Base-by-base conservation (phyloP, 2,888 invertebrate species). In the Hipparchia semele region DNA sequence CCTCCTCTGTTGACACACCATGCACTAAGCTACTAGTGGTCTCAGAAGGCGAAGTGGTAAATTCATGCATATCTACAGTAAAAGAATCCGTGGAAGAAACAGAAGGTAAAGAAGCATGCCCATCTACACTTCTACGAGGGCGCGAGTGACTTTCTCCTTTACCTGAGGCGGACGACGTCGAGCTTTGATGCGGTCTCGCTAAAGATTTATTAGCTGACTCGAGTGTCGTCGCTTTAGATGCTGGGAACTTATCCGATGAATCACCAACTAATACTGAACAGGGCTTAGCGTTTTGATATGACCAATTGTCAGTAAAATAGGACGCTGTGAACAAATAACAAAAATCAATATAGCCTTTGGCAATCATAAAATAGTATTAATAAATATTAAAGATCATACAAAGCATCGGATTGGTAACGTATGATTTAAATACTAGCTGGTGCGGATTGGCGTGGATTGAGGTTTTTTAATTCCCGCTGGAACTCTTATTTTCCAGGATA, bases 241-340 rank as follows among this genome's bases (percentile, higher is more conserved):
- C 95, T 78, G 95, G 93, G 76, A 95, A 94, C 80, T 96, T 94
- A 89, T 96, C 96, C 77, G 96, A 92, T 83, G 96, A 96, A 87
- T 97, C 97, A 81, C 96, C 97, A 81, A 98, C 97, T 86, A 97
- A 94, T 82, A 98, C 97, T 85, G 97, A 96, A 94, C 98, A 98
- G 75, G 97, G 96, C 88, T 96, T 97, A 79, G 97, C 95, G 83
- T 96, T 96, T 90, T 96, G 96, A 94, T 97, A 97, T 89, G 97
- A 96, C 96, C 97, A 97, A 91, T 97, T 97, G 68, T 80, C 81
- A 83, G 97, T 95, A 82, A 97, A 95, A 91, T 97, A 97, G 83
- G 97, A 97, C 79, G 96, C 97, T 97, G 95, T 80, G 80, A 81
- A 86, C 81, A 88, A 75, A 72, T 12, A 66, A 53, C 46, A 2